phyloP scores from a whole-genome alignment of 2,888 invertebrate genomes.

The Lycophotia porphyrea region DNA sequence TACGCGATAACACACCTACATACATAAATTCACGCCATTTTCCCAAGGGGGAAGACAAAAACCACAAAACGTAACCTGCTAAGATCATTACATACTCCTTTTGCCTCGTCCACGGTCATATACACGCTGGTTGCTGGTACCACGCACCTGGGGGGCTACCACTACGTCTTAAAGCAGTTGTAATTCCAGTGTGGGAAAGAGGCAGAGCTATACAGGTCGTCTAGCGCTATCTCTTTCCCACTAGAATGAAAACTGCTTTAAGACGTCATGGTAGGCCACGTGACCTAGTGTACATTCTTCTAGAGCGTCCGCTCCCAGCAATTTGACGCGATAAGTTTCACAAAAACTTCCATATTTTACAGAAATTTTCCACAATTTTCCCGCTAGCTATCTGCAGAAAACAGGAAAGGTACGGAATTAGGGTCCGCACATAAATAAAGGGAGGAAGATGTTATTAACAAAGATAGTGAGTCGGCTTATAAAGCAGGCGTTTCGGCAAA shows the following conservation, averaged over 20 bases:
- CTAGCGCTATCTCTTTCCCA: too few species aligned
- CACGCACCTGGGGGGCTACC: too few species aligned
- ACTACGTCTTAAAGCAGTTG: too few species aligned
- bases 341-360: constrained; percentile 41
- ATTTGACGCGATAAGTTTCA: constrained; percentile 23
- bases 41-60: background rate
- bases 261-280: too few species aligned
- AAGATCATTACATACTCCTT: background rate
- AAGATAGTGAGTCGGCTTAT: constrained; percentile 40
- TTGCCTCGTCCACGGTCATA: background rate
- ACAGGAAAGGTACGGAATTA: constrained; percentile 57
- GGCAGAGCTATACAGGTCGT: too few species aligned
- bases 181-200: too few species aligned
- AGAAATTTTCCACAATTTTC: constrained; percentile 48
- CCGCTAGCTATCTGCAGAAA: constrained; percentile 30
- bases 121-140: background rate
- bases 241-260: too few species aligned
- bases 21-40: background rate
- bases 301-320: background rate
- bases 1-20: background rate
- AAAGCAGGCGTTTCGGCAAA: background rate
- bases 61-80: background rate
- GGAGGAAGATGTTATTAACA: constrained; percentile 54
- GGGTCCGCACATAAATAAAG: constrained; percentile 52
- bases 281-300: background rate